Conservation (phyloP, 2,113 vertebrate genomes). For the Pollachius pollachius region DNA sequence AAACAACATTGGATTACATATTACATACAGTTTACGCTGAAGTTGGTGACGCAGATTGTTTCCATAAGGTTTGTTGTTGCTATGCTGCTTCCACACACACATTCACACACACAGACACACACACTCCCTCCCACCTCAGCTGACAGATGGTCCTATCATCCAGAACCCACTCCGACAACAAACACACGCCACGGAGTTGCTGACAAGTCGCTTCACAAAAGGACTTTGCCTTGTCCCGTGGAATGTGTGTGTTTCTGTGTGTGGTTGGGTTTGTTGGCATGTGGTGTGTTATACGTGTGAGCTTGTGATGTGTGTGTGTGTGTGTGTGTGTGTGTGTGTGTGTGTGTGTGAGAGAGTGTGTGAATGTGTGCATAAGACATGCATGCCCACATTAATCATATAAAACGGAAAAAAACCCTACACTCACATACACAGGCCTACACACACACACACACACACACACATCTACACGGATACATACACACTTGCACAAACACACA, state of each 20-base stretch:
- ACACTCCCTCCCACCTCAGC: slow-evolving; percentile 5
- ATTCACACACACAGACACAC: too few species aligned
- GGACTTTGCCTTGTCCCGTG: slow-evolving; percentile 27
- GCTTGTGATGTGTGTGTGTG: not conserved
- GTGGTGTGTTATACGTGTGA: not conserved
- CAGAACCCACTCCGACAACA: slow-evolving; percentile 58
- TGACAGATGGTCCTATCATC: slow-evolving; percentile 59
- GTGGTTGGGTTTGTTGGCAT: not conserved
- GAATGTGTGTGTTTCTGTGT: slow-evolving; percentile 28
- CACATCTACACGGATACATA: slow-evolving; percentile 25
- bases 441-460: slow-evolving; percentile 6
- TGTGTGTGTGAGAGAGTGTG: not conserved
- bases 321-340: not conserved
- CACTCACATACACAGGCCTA: not conserved
- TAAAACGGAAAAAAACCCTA: not conserved
- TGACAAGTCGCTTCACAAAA: slow-evolving; percentile 58
- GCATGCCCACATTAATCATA: not conserved
- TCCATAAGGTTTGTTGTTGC: slow-evolving; percentile 7
- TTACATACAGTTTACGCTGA: not conserved
- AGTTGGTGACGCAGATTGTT: not conserved
- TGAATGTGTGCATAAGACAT: not conserved
- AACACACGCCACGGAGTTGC: slow-evolving; percentile 58
- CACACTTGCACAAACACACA: slow-evolving; percentile 25
- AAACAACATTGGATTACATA: not conserved
- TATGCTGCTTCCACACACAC: not conserved